Percentiles rank a stretch among this genome's conserved stretches.
phyloP scores from a whole-genome alignment of 2,797 vertebrate species.

The Myotis vivesi region DNA sequence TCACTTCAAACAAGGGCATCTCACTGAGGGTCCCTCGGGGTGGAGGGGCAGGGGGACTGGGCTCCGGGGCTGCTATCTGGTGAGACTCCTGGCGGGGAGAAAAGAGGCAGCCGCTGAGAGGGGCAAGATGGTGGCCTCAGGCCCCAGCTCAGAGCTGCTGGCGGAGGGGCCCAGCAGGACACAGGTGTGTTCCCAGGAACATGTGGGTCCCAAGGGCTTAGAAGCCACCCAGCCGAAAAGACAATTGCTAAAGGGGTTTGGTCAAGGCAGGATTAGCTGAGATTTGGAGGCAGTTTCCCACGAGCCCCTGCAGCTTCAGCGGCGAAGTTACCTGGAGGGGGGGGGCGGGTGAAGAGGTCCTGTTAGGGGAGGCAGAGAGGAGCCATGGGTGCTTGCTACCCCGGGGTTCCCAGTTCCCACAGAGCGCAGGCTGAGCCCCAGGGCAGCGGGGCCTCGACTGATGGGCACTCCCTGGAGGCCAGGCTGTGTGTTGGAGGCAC shows the following conservation, averaged over 20 bases:
- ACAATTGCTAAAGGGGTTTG: slow-evolving; percentile 45
- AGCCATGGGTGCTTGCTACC: neutral
- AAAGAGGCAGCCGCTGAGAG: neutral
- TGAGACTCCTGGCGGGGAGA: neutral
- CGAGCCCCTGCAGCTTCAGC: neutral
- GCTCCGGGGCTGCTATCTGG: neutral
- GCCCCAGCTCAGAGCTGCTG: neutral
- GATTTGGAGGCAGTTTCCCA: slow-evolving; percentile 58
- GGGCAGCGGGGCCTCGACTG: rapidly evolving
- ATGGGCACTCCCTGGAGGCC: neutral
- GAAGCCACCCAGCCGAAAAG: slow-evolving; percentile 24
- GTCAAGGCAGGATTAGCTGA: slow-evolving; percentile 49
- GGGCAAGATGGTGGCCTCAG: neutral
- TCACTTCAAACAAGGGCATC: neutral
- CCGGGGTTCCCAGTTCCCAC: neutral
- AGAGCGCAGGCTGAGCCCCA: neutral
- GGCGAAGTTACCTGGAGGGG: neutral
- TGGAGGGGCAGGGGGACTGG: rapidly evolving
- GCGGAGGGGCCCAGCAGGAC: neutral
- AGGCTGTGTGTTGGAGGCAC: neutral
- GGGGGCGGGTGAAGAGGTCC: neutral
- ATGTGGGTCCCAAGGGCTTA: slow-evolving; percentile 46
- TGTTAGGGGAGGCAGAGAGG: neutral
- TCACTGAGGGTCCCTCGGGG: neutral
- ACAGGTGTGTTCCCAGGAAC: neutral